phyloP scores from a whole-genome alignment of 2,888 invertebrate species.

The Scotopteryx bipunctaria region DNA sequence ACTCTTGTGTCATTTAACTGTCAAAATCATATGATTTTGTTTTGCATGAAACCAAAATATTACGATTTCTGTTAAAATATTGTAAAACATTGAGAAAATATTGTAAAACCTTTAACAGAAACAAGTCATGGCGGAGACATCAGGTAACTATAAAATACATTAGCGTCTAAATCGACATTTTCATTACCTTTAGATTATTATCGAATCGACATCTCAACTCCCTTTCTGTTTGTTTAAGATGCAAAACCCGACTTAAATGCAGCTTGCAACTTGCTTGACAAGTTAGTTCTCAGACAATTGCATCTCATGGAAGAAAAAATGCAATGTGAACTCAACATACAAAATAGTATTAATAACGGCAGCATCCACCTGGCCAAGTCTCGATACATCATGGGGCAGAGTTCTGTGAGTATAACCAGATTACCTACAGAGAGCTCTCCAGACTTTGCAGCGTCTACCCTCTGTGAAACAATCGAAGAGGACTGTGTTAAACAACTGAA shows the following conservation, averaged over 20 bases:
- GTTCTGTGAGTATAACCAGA: slow-evolving; percentile 86
- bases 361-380: slow-evolving; percentile 89
- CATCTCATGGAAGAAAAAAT: slow-evolving; percentile 90
- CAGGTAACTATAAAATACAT: no score
- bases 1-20: no score
- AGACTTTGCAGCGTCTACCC: slow-evolving; percentile 67
- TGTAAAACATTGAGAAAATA: no score
- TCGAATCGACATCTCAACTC: neutral
- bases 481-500: slow-evolving; percentile 71
- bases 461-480: slow-evolving; percentile 66
- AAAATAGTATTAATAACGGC: slow-evolving; percentile 87
- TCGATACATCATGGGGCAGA: slow-evolving; percentile 91
- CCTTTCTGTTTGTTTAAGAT: slow-evolving; percentile 23
- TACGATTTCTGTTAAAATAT: no score
- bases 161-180: neutral
- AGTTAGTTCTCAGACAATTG: slow-evolving; percentile 86
- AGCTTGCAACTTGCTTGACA: slow-evolving; percentile 86
- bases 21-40: no score
- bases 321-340: slow-evolving; percentile 86
- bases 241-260: slow-evolving; percentile 45
- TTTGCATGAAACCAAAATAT: no score
- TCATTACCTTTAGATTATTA: no score
- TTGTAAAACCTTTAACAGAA: no score
- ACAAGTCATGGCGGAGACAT: no score
- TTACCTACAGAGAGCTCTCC: slow-evolving; percentile 86